phyloP scores from a whole-genome alignment of 2,113 vertebrate species.

The Saccopteryx leptura region DNA sequence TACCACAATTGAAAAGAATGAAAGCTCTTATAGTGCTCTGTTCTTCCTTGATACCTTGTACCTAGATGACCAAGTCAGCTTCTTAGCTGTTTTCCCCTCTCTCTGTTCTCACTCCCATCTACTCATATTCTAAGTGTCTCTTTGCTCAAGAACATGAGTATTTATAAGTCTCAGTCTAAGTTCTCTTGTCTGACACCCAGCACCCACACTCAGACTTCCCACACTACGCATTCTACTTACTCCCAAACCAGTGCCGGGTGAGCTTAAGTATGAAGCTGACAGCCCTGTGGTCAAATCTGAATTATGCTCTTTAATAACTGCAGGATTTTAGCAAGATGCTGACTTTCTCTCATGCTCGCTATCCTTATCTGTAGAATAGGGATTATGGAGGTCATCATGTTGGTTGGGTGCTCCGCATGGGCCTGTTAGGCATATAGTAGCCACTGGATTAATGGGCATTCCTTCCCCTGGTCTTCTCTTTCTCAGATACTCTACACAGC shows the following conservation, averaged over 20 bases:
- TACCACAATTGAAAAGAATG: not conserved
- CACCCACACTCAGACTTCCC: not conserved
- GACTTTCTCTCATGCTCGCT: not conserved
- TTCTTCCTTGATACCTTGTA: not conserved
- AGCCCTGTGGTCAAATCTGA: not conserved
- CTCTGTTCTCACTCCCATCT: not conserved
- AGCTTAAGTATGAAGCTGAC: not conserved
- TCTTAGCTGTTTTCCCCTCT: not conserved
- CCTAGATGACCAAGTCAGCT: not conserved
- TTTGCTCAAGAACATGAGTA: not conserved
- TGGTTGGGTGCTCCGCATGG: not conserved
- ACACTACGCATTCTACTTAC: not conserved
- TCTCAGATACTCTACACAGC: not conserved
- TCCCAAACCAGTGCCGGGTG: not conserved
- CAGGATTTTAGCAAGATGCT: not conserved
- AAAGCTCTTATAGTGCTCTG: not conserved
- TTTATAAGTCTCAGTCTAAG: not conserved
- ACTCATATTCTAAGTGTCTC: not conserved
- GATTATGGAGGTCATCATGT: not conserved
- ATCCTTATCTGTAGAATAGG: not conserved
- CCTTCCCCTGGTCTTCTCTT: not conserved
- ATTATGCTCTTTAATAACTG: not conserved
- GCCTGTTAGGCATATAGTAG: not conserved
- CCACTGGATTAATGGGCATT: not conserved
- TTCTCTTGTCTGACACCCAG: not conserved